Evolutionary conservation across 2,888 invertebrate genomes (phyloP).

Genomic region (Venusia cambrica): DNA sequence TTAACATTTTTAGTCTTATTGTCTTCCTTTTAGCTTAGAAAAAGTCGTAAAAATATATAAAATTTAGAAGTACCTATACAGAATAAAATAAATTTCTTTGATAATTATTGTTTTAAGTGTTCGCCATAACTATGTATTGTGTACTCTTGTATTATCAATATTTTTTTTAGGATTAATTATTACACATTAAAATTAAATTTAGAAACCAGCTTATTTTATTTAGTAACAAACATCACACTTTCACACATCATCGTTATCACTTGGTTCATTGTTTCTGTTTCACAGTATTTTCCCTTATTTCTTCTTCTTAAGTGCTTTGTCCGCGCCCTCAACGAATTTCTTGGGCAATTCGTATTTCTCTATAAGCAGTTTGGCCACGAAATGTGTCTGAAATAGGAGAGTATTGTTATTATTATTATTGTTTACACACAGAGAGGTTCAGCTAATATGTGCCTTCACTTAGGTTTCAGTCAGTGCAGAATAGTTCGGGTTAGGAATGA

Average conservation of each 20-base stretch:
- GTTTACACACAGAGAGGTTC: too few relatives aligned
- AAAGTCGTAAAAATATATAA: slow-evolving; percentile 8
- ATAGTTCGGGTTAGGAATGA: too few relatives aligned
- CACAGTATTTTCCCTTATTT: slow-evolving; percentile 48
- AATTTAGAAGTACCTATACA: slow-evolving; percentile 1
- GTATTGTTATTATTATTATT: too few relatives aligned
- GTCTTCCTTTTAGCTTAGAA: slow-evolving; percentile 25
- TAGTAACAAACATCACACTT: too few relatives aligned
- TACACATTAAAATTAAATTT: slow-evolving; percentile 26
- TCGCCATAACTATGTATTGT: too few relatives aligned
- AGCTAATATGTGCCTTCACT: too few relatives aligned
- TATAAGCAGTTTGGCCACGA: slow-evolving; percentile 75
- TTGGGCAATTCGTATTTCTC: slow-evolving; percentile 89
- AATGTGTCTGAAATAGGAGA: slow-evolving; percentile 63
- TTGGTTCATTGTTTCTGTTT: slow-evolving; percentile 23
- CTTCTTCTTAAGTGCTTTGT: slow-evolving; percentile 87
- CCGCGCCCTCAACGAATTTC: slow-evolving; percentile 87
- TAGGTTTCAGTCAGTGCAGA: too few relatives aligned
- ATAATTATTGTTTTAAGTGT: slow-evolving; percentile 5
- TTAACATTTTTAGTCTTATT: slow-evolving; percentile 24
- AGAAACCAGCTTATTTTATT: slow-evolving; percentile 31
- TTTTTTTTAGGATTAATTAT: slow-evolving; percentile 19
- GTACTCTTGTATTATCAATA: slow-evolving; percentile 17
- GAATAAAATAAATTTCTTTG: slow-evolving; percentile 1
- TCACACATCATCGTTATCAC: slow-evolving; percentile 28